Evolutionary conservation across 2,888 invertebrate genomes (phyloP), one percentile per base, ranked within the genome.

Genomic region (Mimas tiliae): DNA sequence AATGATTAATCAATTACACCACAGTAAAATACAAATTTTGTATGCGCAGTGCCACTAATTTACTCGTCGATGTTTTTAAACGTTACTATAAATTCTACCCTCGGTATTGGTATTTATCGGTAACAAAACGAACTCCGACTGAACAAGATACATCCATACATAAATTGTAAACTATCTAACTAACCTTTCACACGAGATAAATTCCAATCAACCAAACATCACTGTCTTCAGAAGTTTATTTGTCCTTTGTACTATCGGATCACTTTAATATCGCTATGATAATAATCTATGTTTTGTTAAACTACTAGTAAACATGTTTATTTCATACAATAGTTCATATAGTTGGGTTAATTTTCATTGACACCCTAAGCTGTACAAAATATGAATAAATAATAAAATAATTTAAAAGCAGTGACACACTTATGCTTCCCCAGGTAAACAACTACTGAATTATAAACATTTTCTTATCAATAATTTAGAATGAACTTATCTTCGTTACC

Each of bases 171-270:
- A 42, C 48, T 58, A 48, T 58, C 48, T 34, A 34, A 68, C 73
- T 80, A 76, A 83, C 83, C 83, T 83, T 80, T 80, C 72, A 80
- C 78, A 74, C 70, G 65, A 67, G 80, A 82, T 79, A 80, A 72
- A 19, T 47, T 63, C 50, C 19, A 62, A 63, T 62, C 68, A 69
- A 67, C 48, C 27, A 45, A 66, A 65, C 63, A 68, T n/a, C 55
- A 45, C 42, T 52, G 45, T 63, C 51, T 38, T 51, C 11, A 64
- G 16, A 63, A 48, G 16, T 48, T 33, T 50, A 27, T 62, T 47
- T 47, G 21, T 62, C n/a, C 62, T 19, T 27, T 11, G 16, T 16
- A n/a, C 38, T 55, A 38, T 55, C 9, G 16, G 4, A 27, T 27
- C 27, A 34, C n/a, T 16, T 38, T 9, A 16, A 9, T 16, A 27